A percentile compares a stretch with the other conserved stretches of the same genome.
phyloP scores from a whole-genome alignment of 2,888 invertebrate species.

The Allophyes oxyacanthae region DNA sequence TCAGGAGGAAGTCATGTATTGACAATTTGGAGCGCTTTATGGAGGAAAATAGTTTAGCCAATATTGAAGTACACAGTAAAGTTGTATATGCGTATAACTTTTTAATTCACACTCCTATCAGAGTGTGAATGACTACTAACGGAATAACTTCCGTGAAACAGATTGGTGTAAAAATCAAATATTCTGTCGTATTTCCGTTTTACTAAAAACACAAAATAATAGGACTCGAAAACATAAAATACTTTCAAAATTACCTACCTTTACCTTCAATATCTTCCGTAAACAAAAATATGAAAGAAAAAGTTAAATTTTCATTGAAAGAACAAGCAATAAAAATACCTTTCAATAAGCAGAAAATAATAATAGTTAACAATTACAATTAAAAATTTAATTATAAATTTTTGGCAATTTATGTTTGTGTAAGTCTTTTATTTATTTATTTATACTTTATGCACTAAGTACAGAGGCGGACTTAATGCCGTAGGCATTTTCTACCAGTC shows the following conservation, averaged over 20 bases:
- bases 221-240: constrained; percentile 38
- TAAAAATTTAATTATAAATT: no score
- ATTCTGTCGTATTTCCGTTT: constrained; percentile 14
- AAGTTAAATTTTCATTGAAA: constrained; percentile 14
- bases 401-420: no score
- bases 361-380: background rate
- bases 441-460: no score
- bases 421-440: no score
- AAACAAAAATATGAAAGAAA: constrained; percentile 36
- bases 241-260: constrained; percentile 41
- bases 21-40: constrained; percentile 28
- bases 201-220: constrained; percentile 38
- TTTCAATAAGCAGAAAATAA: no score
- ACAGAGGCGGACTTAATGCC: no score
- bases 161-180: constrained; percentile 10
- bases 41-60: constrained; percentile 21
- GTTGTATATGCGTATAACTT: no score
- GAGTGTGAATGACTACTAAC: no score
- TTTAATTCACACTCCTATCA: no score
- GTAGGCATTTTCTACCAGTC: no score
- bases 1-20: constrained; percentile 44
- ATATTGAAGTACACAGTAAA: constrained; percentile 1
- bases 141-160: no score
- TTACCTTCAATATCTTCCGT: constrained; percentile 47
- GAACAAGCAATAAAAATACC: background rate